Evolutionary conservation across 2,797 vertebrate genomes (phyloP).

Genomic region (Muscicapa comitata): DNA sequence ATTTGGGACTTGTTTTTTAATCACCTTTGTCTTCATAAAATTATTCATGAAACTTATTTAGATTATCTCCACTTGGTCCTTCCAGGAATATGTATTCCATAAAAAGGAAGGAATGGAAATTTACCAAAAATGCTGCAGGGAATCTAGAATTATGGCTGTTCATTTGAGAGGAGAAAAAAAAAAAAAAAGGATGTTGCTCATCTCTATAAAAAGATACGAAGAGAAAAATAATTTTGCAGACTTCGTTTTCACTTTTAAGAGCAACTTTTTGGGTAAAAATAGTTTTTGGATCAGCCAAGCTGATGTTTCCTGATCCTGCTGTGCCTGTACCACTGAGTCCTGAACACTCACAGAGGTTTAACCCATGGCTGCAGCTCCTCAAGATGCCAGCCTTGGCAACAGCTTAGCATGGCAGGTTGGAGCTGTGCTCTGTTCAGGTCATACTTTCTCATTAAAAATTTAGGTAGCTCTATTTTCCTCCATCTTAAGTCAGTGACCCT

Average conservation of each 20-base stretch:
- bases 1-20: neutral
- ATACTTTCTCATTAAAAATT: slow-evolving; percentile 37
- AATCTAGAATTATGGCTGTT: neutral
- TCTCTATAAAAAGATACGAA: neutral
- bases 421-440: neutral
- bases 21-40: neutral
- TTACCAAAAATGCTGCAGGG: neutral
- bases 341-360: neutral
- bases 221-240: neutral
- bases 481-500: slow-evolving; percentile 22
- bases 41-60: neutral
- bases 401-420: neutral
- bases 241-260: neutral
- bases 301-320: too few relatives aligned
- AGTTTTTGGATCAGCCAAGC: neutral
- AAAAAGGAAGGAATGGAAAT: neutral
- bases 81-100: neutral
- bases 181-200: neutral
- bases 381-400: neutral
- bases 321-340: neutral
- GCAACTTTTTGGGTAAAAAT: neutral
- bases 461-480: slow-evolving; percentile 10
- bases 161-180: neutral
- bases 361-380: neutral
- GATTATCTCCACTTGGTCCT: neutral